A percentile compares a stretch with the other conserved stretches of the same genome.
These are phyloP conservation scores for Drosophila quinaria DNA, from an alignment of 2,888 invertebrate genomes.

Conservation along the genomic window DNA sequence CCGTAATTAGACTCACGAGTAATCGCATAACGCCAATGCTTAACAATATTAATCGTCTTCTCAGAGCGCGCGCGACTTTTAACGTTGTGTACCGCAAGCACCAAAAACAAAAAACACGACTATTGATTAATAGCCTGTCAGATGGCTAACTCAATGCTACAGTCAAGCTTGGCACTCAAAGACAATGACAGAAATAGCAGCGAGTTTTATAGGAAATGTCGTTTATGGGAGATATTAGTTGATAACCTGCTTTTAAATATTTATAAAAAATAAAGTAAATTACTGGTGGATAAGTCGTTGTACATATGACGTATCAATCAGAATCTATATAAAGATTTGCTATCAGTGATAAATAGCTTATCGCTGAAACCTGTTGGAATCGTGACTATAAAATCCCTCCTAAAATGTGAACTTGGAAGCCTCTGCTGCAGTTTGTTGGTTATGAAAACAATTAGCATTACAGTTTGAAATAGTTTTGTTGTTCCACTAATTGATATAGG, in stretches of 20 bases:
- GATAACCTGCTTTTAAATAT: background rate
- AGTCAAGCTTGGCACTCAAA: constrained; percentile 27
- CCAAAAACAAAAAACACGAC: constrained; percentile 16
- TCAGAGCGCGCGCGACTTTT: constrained; percentile 34
- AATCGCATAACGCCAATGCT: constrained; percentile 31
- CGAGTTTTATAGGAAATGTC: background rate
- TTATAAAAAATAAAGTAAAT: too few species aligned
- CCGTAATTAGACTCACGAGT: constrained; percentile 23
- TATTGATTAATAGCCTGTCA: constrained; percentile 51
- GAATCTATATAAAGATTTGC: constrained; percentile 3
- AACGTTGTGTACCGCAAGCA: constrained; percentile 15
- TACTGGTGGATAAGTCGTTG: too few species aligned
- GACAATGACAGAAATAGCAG: constrained; percentile 8
- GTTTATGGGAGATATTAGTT: background rate
- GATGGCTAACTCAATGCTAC: constrained; percentile 27
- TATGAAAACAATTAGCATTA: constrained; percentile 2
- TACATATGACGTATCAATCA: background rate
- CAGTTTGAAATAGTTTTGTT: background rate
- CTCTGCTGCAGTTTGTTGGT: background rate
- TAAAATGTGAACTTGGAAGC: background rate
- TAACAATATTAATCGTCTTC: constrained; percentile 58
- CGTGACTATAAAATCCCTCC: background rate
- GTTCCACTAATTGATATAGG: background rate
- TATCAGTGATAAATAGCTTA: constrained; percentile 2
- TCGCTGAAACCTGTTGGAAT: background rate